Conservation (phyloP, 2,888 invertebrate genomes). For the Synergus japonicus region DNA sequence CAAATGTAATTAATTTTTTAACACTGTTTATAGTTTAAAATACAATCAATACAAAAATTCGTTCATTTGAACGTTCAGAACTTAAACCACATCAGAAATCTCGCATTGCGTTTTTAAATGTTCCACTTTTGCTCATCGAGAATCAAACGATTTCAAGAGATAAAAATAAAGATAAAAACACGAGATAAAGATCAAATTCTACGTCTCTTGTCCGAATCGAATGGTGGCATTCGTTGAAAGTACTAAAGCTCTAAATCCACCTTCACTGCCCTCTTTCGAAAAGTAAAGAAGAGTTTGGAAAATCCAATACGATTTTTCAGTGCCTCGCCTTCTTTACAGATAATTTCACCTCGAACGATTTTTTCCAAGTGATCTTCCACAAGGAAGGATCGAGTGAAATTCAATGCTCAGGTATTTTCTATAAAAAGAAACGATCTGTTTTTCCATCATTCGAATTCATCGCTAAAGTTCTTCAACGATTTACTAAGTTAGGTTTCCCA, state of each 20-base stretch:
- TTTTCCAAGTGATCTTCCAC: not conserved
- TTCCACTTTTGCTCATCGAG: not conserved
- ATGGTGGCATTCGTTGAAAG: conserved; percentile 1
- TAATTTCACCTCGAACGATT: not conserved
- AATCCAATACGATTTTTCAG: conserved; percentile 11
- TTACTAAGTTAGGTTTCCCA: not conserved
- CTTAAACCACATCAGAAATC: too few relatives aligned
- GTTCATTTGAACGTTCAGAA: too few relatives aligned
- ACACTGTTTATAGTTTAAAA: too few relatives aligned
- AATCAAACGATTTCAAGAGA: not conserved
- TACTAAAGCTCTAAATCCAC: conserved; percentile 27
- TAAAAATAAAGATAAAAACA: not conserved
- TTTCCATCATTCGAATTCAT: not conserved
- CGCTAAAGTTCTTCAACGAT: not conserved
- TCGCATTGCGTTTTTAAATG: too few relatives aligned
- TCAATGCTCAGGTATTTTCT: not conserved
- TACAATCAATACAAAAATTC: too few relatives aligned
- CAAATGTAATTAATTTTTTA: too few relatives aligned
- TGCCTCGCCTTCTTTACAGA: conserved; percentile 1
- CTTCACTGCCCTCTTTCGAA: conserved; percentile 18
- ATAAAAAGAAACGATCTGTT: not conserved
- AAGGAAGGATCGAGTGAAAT: not conserved
- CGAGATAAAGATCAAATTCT: not conserved
- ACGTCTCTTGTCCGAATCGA: conserved; percentile 21
- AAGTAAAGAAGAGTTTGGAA: not conserved